phyloP scores from a whole-genome alignment of 2,888 invertebrate genomes.

The Leptinotarsa haldemani region DNA sequence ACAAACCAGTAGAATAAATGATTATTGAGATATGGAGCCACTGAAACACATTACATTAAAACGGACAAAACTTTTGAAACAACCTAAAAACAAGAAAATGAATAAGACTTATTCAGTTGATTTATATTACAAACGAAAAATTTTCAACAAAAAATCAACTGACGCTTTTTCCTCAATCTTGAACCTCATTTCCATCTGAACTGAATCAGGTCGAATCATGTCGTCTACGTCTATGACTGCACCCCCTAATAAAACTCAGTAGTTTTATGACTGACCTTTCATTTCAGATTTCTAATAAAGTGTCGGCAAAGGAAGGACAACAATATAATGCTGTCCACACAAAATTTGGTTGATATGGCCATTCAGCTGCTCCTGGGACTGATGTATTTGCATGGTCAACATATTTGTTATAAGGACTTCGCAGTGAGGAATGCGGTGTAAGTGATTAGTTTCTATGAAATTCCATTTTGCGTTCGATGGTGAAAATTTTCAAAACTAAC shows the following conservation, averaged over 20 bases:
- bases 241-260: constrained; percentile 12
- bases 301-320: constrained; percentile 63
- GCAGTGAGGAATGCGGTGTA: constrained; percentile 93
- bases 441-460: constrained; percentile 62
- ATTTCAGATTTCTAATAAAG: constrained; percentile 63
- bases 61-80: too few species aligned
- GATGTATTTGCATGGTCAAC: constrained; percentile 88
- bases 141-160: neutral
- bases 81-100: too few species aligned
- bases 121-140: too few species aligned
- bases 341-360: constrained; percentile 74
- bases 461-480: neutral
- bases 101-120: too few species aligned
- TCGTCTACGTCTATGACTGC: constrained; percentile 22
- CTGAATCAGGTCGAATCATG: neutral
- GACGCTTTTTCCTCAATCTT: neutral
- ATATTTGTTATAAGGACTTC: constrained; percentile 89
- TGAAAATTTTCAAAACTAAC: neutral
- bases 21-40: too few species aligned
- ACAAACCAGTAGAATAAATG: too few species aligned
- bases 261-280: constrained; percentile 23
- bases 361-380: constrained; percentile 87
- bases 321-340: constrained; percentile 68
- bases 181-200: neutral
- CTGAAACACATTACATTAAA: too few species aligned